Evolutionary conservation across 2,113 vertebrate genomes (phyloP).

Genomic region (Gambusia holbrooki): DNA sequence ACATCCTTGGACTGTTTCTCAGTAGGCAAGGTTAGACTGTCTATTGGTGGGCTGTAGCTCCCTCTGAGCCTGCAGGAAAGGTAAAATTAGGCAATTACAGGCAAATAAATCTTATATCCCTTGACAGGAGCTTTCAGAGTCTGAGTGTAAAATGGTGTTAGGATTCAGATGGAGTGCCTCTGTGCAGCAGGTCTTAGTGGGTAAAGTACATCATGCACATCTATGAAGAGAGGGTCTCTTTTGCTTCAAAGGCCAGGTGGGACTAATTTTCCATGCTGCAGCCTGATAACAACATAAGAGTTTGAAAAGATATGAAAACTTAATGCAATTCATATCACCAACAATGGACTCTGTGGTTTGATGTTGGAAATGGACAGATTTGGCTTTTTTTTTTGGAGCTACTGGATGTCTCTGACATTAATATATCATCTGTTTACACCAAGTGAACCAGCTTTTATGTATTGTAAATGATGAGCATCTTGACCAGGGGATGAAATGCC

Average conservation of each 20-base stretch:
- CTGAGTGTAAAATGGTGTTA: slow-evolving; percentile 70
- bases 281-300: slow-evolving; percentile 35
- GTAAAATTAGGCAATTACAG: slow-evolving; percentile 79
- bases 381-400: slow-evolving; percentile 5
- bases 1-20: slow-evolving; percentile 74
- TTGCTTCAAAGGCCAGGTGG: slow-evolving; percentile 24
- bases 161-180: slow-evolving; percentile 67
- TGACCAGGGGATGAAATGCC: not conserved
- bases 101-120: slow-evolving; percentile 78
- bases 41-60: slow-evolving; percentile 64
- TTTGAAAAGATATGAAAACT: slow-evolving; percentile 44
- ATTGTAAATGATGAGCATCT: not conserved
- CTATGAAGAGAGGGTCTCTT: slow-evolving; percentile 42
- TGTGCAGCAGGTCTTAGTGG: slow-evolving; percentile 55
- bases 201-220: slow-evolving; percentile 59
- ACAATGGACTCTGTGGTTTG: slow-evolving; percentile 17
- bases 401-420: not conserved
- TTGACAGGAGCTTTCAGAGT: slow-evolving; percentile 72
- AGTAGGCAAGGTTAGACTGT: slow-evolving; percentile 73
- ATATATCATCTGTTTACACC: slow-evolving; percentile 14
- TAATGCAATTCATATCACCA: slow-evolving; percentile 19
- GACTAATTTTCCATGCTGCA: slow-evolving; percentile 34
- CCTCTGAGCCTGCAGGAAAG: slow-evolving; percentile 65
- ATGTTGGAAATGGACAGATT: slow-evolving; percentile 1
- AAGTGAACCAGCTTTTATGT: slow-evolving; percentile 21